Base-by-base conservation (phyloP, 2,888 invertebrate species). In the Coenonympha arcania region DNA sequence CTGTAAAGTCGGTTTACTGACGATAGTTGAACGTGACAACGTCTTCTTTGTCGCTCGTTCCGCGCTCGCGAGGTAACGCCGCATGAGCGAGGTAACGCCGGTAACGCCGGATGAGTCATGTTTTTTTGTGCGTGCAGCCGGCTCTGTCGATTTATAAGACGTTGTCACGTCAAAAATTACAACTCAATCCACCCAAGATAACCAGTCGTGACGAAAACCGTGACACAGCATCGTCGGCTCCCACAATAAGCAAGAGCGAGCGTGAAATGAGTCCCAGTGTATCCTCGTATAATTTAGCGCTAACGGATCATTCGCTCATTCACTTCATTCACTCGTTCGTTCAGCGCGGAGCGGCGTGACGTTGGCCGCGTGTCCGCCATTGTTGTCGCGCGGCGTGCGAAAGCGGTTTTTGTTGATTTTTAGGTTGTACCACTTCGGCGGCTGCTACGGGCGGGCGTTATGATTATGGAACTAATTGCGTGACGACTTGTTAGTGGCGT, bases 231-330 rank as follows among this genome's bases (percentile, higher is more conserved):
- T 79, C 72, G 73, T 76, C 46, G 71, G 71, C 73, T 78, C 76
- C 69, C 72, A 83, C 85, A 84, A 84, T 81, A 70, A 72, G 65
- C 73, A 80, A 73, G 76, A 81, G 72, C 72, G 66, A 73, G 68
- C 84, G 79, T 85, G 80, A 86, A 86, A 86, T 85, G 78, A 82
- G 76, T 60, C 64, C 64, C 68, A 63, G 70, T 70, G 74, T 73
- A 70, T 60, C 64, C 64, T 68, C 63, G 70, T 70, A 74, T 73
- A 70, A 82, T 78, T 83, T 76, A 82, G 78, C 79, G 80, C 79
- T 68, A 71, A 70, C 65, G n/a, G n/a, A n/a, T 73, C 70, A 73
- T 73, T 74, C 68, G n/a, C n/a, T n/a, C n/a, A n/a, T n/a, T n/a
- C n/a, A n/a, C n/a, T n/a, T n/a, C n/a, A n/a, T n/a, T n/a, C n/a